phyloP scores from a whole-genome alignment of 1,140 invertebrate species.

The Cyclina sinensis region DNA sequence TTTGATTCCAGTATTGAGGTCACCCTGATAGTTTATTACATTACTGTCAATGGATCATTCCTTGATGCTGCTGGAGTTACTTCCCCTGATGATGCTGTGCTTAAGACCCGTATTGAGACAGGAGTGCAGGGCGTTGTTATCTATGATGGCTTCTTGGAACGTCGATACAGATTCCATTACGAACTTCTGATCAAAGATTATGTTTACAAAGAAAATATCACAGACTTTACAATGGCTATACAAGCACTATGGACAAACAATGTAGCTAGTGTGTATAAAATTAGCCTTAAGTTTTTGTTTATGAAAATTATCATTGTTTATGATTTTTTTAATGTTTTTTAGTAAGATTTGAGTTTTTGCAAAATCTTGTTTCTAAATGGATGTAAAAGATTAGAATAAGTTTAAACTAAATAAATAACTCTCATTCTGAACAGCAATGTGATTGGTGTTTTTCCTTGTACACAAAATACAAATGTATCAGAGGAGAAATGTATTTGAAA shows the following conservation, averaged over 20 bases:
- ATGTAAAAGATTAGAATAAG: too few species aligned
- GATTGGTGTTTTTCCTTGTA: too few species aligned
- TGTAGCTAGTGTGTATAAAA: not conserved
- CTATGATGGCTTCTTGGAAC: not conserved
- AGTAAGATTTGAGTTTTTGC: too few species aligned
- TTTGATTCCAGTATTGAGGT: slow-evolving; percentile 48
- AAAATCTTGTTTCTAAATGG: too few species aligned
- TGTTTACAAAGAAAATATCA: slow-evolving; percentile 50
- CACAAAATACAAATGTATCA: too few species aligned
- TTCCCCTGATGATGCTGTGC: not conserved
- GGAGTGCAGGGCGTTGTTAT: slow-evolving; percentile 7
- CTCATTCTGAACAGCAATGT: too few species aligned
- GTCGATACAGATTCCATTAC: slow-evolving; percentile 51
- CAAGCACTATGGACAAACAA: slow-evolving; percentile 20
- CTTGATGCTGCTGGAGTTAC: slow-evolving; percentile 34
- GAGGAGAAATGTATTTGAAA: too few species aligned
- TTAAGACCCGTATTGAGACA: not conserved
- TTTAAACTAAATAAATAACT: too few species aligned
- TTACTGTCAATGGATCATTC: not conserved
- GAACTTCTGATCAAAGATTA: slow-evolving; percentile 25
- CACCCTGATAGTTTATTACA: slow-evolving; percentile 35
- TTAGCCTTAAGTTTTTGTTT: too few species aligned
- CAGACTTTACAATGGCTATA: slow-evolving; percentile 36
- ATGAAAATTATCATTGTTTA: too few species aligned
- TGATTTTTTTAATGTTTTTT: too few species aligned